phyloP scores from a whole-genome alignment of 2,888 invertebrate genomes.

The Papilio elwesi region DNA sequence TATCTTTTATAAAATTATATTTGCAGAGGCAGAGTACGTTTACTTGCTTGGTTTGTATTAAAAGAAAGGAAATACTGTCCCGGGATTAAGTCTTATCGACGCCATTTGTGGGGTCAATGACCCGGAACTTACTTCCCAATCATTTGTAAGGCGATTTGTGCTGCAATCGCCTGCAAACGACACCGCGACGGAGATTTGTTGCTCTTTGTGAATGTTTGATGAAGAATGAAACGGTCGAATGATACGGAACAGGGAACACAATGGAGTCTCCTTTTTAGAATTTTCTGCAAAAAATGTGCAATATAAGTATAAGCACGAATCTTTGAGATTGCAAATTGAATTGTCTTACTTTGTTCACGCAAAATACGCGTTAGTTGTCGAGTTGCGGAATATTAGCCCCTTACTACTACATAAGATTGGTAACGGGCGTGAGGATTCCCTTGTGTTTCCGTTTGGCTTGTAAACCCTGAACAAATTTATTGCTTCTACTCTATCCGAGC shows the following conservation, averaged over 20 bases:
- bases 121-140: conserved; percentile 28
- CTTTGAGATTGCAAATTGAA: not conserved
- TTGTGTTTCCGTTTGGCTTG: no score
- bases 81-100: conserved; percentile 29
- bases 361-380: no score
- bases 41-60: not conserved
- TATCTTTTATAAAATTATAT: not conserved
- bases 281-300: not conserved
- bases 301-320: not conserved
- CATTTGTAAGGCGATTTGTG: conserved; percentile 19
- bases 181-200: conserved; percentile 28
- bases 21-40: not conserved
- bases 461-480: no score
- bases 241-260: conserved; percentile 5
- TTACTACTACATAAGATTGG: no score
- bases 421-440: no score
- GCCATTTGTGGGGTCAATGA: conserved; percentile 35
- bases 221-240: conserved; percentile 27
- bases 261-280: not conserved
- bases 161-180: conserved; percentile 27
- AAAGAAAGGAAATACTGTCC: conserved; percentile 5
- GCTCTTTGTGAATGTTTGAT: conserved; percentile 39
- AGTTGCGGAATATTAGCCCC: no score
- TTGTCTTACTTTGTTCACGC: not conserved
- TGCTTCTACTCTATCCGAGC: no score